Evolutionary conservation across 2,888 invertebrate species (phyloP), one percentile per base, ranked within the genome.

Genomic region (Nemurella pictetii): DNA sequence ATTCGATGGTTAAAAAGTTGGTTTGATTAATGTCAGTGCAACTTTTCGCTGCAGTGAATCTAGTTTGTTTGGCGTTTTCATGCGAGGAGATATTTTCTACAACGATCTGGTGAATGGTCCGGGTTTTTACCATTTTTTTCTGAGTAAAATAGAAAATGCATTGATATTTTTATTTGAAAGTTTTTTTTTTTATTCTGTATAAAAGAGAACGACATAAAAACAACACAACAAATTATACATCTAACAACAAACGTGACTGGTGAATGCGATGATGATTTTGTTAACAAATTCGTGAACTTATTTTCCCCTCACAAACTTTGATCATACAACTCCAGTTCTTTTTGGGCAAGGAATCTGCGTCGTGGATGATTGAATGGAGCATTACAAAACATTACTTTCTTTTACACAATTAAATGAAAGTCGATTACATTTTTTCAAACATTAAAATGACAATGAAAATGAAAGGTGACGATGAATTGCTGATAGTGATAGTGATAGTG

Each of bases 321-420:
- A 55, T 12, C 55, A 55, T 55, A n/a, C n/a, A 55, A 55, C 55
- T 55, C 7, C 75, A 26, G 26, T 75, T 26, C 26, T 75, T 28
- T 27, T 27, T 75, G 26, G 28, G 12, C 15, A 75, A 27, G 36
- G 75, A 75, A 27, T 26, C 26, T 75, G 75, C 75, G 75, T 27
- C 26, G 29, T 78, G n/a, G 78, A 78, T 78, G 78, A 78, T 78
- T 30, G 55, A 82, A 78, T 78, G 35, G 30, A 35, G 26, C 28
- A 5, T 36, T 35, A 28, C 55, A 9, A 28, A 72, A 26, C 28
- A 72, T 20, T n/a, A 82, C 82, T 82, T 82, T 82, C 82, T 82
- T 72, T 82, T 82, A 78, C 27, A 55, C 55, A 55, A 82, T 30
- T 26, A 82, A 82, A 82, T 72, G 82, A 82, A 82, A 82, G 82